Evolutionary conservation across 2,797 vertebrate genomes (phyloP).

Genomic region (Sarcoramphus papa): DNA sequence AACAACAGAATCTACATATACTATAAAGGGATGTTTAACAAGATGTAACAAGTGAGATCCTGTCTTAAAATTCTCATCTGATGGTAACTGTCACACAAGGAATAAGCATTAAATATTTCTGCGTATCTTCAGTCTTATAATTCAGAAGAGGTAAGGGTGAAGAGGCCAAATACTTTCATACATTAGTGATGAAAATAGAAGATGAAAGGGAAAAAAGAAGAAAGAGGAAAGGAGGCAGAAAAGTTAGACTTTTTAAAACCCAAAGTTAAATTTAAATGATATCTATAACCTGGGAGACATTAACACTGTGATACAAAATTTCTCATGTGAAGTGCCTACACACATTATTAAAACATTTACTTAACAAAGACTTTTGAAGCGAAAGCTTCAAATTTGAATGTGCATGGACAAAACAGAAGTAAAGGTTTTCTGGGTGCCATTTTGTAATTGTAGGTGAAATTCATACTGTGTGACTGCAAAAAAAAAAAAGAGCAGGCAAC

Average conservation of each 20-base stretch:
- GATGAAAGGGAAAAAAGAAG: background rate
- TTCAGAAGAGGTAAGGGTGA: background rate
- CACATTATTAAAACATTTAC: background rate
- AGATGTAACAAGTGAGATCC: background rate
- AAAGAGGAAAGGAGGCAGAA: background rate
- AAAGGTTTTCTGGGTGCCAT: background rate
- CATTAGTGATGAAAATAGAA: background rate
- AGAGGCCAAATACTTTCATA: background rate
- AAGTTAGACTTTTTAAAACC: background rate
- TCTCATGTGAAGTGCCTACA: background rate
- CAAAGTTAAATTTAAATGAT: slow-evolving; percentile 23
- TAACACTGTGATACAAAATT: background rate
- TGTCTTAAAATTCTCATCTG: background rate
- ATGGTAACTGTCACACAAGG: background rate
- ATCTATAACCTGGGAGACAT: background rate
- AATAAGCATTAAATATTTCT: background rate
- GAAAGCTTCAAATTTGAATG: background rate
- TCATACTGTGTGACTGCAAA: background rate
- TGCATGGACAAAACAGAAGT: background rate
- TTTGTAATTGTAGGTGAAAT: background rate
- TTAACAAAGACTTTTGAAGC: background rate
- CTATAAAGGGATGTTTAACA: background rate
- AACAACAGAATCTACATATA: background rate
- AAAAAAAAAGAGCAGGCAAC: background rate
- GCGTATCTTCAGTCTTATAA: background rate